These are phyloP conservation scores for Mohoua ochrocephala DNA, from an alignment of 2,113 vertebrate species.

Conservation along the genomic window DNA sequence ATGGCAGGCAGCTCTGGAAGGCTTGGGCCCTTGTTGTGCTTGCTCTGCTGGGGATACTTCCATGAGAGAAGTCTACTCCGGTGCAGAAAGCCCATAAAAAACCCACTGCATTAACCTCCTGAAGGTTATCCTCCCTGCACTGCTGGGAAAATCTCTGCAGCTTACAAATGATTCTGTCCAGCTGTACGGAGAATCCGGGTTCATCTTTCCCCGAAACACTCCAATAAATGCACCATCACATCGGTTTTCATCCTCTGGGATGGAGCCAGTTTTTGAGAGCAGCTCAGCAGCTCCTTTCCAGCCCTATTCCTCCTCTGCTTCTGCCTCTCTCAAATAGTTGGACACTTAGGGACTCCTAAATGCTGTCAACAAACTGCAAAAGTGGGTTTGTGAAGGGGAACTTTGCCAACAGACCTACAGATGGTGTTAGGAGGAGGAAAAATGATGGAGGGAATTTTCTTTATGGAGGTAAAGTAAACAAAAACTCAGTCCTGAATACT, in stretches of 20 bases:
- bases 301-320: neutral
- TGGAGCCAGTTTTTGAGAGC: neutral
- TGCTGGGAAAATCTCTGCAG: neutral
- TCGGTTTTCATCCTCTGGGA: neutral
- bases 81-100: neutral
- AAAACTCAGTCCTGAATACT: neutral
- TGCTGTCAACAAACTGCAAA: neutral
- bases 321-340: neutral
- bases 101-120: neutral
- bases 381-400: neutral
- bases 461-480: neutral
- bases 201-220: neutral
- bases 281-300: neutral
- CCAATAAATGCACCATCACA: neutral
- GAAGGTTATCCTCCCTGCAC: neutral
- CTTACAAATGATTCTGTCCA: constrained; percentile 5
- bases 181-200: neutral
- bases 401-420: neutral
- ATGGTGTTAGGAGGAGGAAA: neutral
- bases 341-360: neutral
- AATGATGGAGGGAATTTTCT: neutral
- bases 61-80: neutral
- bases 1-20: neutral
- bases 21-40: neutral
- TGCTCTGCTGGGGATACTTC: neutral